Conservation (phyloP, 2,888 invertebrate genomes). For the Tetrapedia diversipes region DNA sequence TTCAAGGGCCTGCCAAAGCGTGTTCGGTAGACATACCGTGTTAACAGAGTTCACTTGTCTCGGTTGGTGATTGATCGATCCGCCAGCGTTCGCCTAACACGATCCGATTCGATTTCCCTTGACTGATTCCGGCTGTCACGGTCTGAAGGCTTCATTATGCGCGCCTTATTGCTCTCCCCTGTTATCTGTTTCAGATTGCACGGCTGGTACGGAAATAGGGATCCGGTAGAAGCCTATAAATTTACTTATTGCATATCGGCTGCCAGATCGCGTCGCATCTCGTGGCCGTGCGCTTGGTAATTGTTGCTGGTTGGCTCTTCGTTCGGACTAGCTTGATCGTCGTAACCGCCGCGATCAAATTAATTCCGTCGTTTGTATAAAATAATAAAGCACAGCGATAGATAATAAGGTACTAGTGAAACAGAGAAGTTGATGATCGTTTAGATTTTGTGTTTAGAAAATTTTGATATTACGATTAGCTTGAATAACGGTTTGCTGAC, state of each 20-base stretch:
- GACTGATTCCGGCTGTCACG: constrained; percentile 54
- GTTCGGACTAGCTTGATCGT: neutral
- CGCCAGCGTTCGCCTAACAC: constrained; percentile 43
- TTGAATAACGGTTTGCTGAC: too few relatives aligned
- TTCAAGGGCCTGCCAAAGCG: neutral
- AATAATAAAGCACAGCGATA: too few relatives aligned
- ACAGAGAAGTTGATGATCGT: too few relatives aligned
- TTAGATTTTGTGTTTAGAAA: too few relatives aligned
- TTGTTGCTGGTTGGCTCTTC: neutral
- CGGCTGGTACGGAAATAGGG: constrained; percentile 27
- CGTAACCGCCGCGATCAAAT: neutral
- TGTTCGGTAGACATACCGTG: constrained; percentile 1
- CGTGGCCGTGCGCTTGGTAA: neutral
- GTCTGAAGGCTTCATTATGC: constrained; percentile 56
- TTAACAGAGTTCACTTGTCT: constrained; percentile 42
- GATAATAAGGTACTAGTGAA: too few relatives aligned
- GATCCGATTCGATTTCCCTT: constrained; percentile 53
- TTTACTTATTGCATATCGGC: constrained; percentile 8
- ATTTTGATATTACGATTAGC: too few relatives aligned
- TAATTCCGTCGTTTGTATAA: too few relatives aligned
- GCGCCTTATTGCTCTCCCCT: constrained; percentile 29
- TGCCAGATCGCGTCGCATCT: neutral
- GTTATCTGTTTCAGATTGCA: constrained; percentile 39
- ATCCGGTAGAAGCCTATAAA: constrained; percentile 16
- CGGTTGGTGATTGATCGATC: constrained; percentile 53